A percentile compares a stretch with the other conserved stretches of the same genome.
Conservation (phyloP, 1,140 invertebrate genomes). For the Psilanteris sp. region DNA sequence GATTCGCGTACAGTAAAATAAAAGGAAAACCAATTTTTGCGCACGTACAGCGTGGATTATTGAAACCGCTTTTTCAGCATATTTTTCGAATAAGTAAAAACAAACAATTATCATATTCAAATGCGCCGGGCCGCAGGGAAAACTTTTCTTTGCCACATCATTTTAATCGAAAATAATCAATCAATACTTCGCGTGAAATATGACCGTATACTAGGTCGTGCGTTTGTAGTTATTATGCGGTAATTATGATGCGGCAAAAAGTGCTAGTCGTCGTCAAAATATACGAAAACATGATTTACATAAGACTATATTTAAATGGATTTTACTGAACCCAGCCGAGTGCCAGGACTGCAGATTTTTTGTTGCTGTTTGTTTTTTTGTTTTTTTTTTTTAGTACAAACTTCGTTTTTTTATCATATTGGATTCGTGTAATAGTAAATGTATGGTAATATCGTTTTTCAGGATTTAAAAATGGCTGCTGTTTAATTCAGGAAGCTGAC, state of each 20-base stretch:
- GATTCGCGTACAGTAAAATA: too few species aligned
- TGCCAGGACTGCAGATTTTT: too few species aligned
- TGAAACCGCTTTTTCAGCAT: background rate
- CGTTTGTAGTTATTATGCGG: constrained; percentile 8
- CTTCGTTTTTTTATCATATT: too few species aligned
- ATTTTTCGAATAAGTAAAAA: background rate
- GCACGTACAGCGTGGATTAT: background rate
- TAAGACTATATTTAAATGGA: constrained; percentile 21
- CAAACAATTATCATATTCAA: constrained; percentile 1
- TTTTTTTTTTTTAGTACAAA: too few species aligned
- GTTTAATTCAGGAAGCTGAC: too few species aligned
- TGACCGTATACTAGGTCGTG: constrained; percentile 10
- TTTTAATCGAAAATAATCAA: constrained; percentile 29
- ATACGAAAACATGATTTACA: constrained; percentile 16
- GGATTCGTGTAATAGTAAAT: too few species aligned
- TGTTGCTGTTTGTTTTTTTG: too few species aligned
- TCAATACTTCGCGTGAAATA: constrained; percentile 13
- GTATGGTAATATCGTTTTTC: too few species aligned
- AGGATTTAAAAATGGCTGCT: too few species aligned
- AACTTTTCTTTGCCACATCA: background rate
- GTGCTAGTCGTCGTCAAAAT: constrained; percentile 10
- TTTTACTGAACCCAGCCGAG: background rate
- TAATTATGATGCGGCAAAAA: constrained; percentile 34
- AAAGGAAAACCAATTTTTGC: too few species aligned
- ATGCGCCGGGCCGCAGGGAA: background rate